Evolutionary conservation across 2,888 invertebrate species (phyloP).

Genomic region (Hoplodrina ambigua): DNA sequence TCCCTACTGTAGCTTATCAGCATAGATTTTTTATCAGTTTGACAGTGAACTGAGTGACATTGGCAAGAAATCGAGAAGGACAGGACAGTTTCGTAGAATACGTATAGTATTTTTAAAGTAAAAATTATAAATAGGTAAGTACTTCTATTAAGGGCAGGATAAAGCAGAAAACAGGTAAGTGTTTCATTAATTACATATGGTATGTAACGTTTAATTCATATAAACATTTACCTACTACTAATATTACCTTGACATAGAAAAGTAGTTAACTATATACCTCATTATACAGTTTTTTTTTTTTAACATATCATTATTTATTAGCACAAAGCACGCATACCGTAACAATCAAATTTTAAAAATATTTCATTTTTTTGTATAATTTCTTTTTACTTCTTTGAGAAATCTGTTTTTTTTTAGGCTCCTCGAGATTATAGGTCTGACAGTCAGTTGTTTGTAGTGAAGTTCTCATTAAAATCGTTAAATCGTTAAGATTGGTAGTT

Average conservation of each 20-base stretch:
- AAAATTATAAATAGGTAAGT: not conserved
- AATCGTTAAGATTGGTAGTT: no score
- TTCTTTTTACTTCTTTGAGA: no score
- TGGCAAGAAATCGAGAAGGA: constrained; percentile 31
- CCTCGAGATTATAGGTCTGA: not conserved
- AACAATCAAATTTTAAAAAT: no score
- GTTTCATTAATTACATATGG: not conserved
- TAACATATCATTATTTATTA: no score
- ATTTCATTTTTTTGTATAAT: no score
- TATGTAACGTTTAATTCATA: constrained; percentile 8
- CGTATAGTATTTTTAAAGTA: not conserved
- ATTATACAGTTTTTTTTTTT: no score
- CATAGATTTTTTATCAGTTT: constrained; percentile 9
- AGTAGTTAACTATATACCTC: not conserved
- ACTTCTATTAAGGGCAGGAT: not conserved
- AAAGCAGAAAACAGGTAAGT: constrained; percentile 24
- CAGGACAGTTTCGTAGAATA: not conserved
- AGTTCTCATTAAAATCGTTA: not conserved
- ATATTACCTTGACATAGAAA: constrained; percentile 76
- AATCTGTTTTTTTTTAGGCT: no score
- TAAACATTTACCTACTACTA: not conserved
- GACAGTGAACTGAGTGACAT: constrained; percentile 47
- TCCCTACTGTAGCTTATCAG: constrained; percentile 15
- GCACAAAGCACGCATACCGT: no score
- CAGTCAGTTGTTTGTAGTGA: not conserved